Evolutionary conservation across 2,888 invertebrate species (phyloP), one percentile per base, ranked within the genome.

Genomic region (Gandaritis pyraliata): DNA sequence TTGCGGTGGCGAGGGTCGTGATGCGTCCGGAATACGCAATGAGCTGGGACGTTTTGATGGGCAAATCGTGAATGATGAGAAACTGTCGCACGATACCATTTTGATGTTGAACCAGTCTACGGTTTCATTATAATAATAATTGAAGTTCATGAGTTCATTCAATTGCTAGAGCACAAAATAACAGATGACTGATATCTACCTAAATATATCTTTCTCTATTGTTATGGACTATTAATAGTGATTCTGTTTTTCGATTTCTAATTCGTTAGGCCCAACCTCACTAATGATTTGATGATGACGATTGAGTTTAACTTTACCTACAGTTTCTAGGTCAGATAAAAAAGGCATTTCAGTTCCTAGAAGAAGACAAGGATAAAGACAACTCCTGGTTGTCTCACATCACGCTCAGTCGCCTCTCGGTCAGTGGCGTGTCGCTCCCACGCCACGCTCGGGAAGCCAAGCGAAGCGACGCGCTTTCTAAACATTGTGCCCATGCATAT

Each of bases 391-490:
- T 61, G 85, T 79, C 80, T 82, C 83, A 84, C 81, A 83, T 80
- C 80, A 83, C 83, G 85, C 81, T 73, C 80, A 69, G 79, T 61
- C 72, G 83, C 75, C 75, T 84, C 78, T 88, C 89, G 90, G 87
- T 89, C 88, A 87, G 86, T 87, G 85, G 88, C 87, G 87, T 85
- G 80, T 72, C 77, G 77, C 73, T 76, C 82, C 74, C 79, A 79
- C 82, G 62, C 77, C 79, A 83, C 87, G 87, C 79, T 84, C 80
- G 64, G 73, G 77, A 81, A 77, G 74, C 74, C 87, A 84, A 83
- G 87, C 76, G 75, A 81, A 78, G 72, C 76, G 84, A 81, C 80
- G 87, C 88, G 90, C 91, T 90, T 91, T 91, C 91, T 91, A 90
- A 80, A 78, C 75, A 74, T 73, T 72, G 73, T 70, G 71, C 71